Base-by-base conservation (phyloP, 2,113 vertebrate genomes). In the Spilogale gracilis region DNA sequence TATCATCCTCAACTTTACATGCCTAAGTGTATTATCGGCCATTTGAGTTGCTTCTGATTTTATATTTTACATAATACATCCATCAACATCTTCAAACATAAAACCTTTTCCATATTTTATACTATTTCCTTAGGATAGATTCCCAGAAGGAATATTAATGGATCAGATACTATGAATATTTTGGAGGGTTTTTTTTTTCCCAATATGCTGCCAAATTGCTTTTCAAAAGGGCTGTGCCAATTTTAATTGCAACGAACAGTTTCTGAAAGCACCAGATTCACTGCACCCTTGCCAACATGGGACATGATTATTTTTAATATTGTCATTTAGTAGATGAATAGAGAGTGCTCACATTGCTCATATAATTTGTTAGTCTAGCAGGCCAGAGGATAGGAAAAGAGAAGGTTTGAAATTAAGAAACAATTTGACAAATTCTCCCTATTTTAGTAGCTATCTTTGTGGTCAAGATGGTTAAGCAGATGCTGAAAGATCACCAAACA, bases 241-340 rank as follows among this genome's bases (percentile, higher is more conserved):
- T 96, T 96, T 87, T 90, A 96, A 89, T 84, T 90, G 90, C 69
- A 78, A 96, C 18, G 27, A 92, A 91, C 18, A 87, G 61, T 79
- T 73, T 89, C 97, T 92, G 69, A 95, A 90, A 84, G 52, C 67
- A 92, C 56, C 50, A 96, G 58, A 74, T 79, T 94, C 90, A 92
- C 48, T 80, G 69, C 56, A 84, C 84, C 54, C 56, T 92, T 98
- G 94, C 74, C 95, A 97, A 97, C 9, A 23, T 7, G 52, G 56
- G 56, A 84, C 83, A 90, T 30, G 87, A 96, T 95, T 97, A 94
- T 96, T 96, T 97, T 97, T 90, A 92, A 97, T 92, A 87, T 60
- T 94, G 88, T 92, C 90, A 87, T 71, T 96, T 92, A 97, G 92
- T 89, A 92, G 67, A 56, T 83, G 20, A 87, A 94, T 91, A 94